Evolutionary conservation across 2,113 vertebrate species (phyloP), one percentile per base, ranked within the genome.

Genomic region (Tamias sibiricus): DNA sequence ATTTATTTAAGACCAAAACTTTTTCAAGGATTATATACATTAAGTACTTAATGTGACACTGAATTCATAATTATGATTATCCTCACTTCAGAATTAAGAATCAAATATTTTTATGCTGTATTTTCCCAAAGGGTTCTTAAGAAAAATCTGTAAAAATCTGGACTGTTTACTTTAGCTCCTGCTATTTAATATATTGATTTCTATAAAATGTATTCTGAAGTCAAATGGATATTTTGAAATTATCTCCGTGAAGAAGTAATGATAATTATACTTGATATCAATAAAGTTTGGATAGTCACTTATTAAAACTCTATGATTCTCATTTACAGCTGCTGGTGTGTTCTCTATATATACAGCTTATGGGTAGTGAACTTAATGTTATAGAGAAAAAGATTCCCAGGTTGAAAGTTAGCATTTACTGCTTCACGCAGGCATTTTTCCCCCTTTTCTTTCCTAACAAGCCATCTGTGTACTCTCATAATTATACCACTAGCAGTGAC

Each of bases 391-490:
- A 90, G n/a, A 75, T 75, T 89, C 81, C 79, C 68, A 89, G 64
- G 49, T 95, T 95, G 83, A 75, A 95, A 93, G 64, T 95, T 92
- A 93, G 42, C 57, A 84, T 93, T 93, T 97, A 19, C 37, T 62
- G 47, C 47, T 95, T 93, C 4, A 16, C 54, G 93, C 12, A 69
- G 20, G 6, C 52, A 59, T 69, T 90, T 82, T 62, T 68, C 13
- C 28, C 49, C 6, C 47, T 37, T 87, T 54, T n/a, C 16, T 86
- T 40, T 62, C 47, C 71, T 95, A 97, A 87, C 66, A 94, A 95
- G 69, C 79, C 87, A 90, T 95, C 92, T 90, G 87, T 90, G 75
- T 95, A 75, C 52, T 82, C 52, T 97, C 77, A 93, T 95, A 94
- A 94, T 95, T 94, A 96, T 72, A 91, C n/a, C n/a, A 90, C 49